phyloP scores from a whole-genome alignment of 2,797 vertebrate genomes.

The Clarias laeviceps region DNA sequence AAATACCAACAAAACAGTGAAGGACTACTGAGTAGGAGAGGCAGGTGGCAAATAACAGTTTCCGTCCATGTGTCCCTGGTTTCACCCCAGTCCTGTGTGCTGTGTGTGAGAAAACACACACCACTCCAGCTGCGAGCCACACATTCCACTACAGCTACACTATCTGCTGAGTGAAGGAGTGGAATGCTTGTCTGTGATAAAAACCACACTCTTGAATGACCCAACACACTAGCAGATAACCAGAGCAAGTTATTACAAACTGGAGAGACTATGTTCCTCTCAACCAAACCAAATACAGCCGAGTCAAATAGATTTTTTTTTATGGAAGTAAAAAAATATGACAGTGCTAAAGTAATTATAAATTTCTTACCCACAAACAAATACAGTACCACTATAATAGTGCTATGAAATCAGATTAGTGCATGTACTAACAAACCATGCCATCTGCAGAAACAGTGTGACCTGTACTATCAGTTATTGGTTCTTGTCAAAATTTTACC shows the following conservation, averaged over 20 bases:
- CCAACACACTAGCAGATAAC: neutral
- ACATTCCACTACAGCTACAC: constrained; percentile 44
- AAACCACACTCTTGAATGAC: constrained; percentile 7
- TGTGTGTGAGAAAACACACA: constrained; percentile 40
- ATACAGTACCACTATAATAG: neutral
- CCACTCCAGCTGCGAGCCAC: constrained; percentile 38
- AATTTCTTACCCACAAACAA: neutral
- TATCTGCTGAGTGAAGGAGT: constrained; percentile 46
- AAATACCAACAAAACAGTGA: constrained; percentile 7
- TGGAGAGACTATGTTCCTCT: neutral
- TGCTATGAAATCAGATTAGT: neutral
- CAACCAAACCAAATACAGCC: neutral
- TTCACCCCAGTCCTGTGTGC: constrained; percentile 24
- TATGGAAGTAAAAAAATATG: neutral
- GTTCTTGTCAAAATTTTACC: neutral
- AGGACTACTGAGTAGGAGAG: constrained; percentile 25
- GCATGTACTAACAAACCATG: neutral
- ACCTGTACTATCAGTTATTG: neutral
- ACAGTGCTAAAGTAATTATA: neutral
- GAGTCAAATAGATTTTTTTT: neutral
- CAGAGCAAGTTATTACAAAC: neutral
- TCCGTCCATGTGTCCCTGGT: constrained; percentile 7
- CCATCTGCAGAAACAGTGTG: neutral
- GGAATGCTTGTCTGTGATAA: constrained; percentile 44
- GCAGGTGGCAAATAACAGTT: constrained; percentile 35